Conservation (phyloP, 2,888 invertebrate species). For the Torymus aiolomorphi region DNA sequence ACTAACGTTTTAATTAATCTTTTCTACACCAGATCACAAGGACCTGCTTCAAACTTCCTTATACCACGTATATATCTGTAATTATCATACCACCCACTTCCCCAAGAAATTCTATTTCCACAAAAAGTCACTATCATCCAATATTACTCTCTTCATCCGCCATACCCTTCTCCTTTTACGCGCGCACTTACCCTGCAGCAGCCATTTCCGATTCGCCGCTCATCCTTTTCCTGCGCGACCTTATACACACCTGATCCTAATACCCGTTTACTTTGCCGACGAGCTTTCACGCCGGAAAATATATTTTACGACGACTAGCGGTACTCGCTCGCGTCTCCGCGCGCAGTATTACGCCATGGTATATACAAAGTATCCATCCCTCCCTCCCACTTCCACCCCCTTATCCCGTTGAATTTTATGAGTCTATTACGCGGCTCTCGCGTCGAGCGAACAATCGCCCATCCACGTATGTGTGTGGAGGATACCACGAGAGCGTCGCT, state of each 20-base stretch:
- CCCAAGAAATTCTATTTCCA: too few relatives aligned
- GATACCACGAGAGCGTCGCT: background rate
- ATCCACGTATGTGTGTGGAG: background rate
- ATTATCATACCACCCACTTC: too few relatives aligned
- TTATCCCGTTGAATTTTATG: slow-evolving; percentile 39
- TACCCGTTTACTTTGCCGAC: slow-evolving; percentile 37
- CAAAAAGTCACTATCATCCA: too few relatives aligned
- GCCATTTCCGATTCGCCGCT: background rate
- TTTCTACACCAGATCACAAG: too few relatives aligned
- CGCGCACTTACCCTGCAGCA: background rate
- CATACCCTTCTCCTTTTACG: background rate
- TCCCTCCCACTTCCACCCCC: background rate
- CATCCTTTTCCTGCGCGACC: background rate
- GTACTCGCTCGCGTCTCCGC: too few relatives aligned
- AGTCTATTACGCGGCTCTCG: slow-evolving; percentile 36
- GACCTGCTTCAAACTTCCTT: too few relatives aligned
- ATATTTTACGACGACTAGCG: slow-evolving; percentile 45
- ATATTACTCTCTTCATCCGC: too few relatives aligned
- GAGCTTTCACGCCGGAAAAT: slow-evolving; percentile 37
- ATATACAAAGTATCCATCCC: slow-evolving; percentile 34
- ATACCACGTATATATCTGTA: too few relatives aligned
- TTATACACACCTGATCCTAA: slow-evolving; percentile 38
- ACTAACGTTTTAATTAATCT: too few relatives aligned
- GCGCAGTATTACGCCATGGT: slow-evolving; percentile 14
- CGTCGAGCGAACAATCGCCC: slow-evolving; percentile 18